Base-by-base conservation (phyloP, 2,888 invertebrate genomes). In the Escarpia spicata region DNA sequence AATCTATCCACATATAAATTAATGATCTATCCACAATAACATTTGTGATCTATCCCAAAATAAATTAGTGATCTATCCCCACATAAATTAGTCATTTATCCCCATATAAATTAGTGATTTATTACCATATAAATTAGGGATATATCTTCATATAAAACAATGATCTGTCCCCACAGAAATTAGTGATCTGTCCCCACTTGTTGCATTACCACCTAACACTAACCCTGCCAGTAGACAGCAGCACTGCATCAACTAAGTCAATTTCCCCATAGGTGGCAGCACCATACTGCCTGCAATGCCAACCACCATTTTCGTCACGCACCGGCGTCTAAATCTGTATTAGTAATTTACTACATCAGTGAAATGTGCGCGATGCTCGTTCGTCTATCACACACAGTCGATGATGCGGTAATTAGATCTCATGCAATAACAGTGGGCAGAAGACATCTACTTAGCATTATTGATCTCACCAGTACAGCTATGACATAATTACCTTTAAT, bases 311-410 rank as follows among this genome's bases (percentile, higher is more conserved):
- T 52, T 12, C 12, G 6, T 26, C 26, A 2, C 4, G 2, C 0
- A 26, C 75, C 26, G n/a, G 19, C 75, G 26, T 75, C 26, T 15
- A 75, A 75, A 75, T 75, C 26, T 26, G 75, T 75, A 26, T 19
- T n/a, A 75, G 75, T 75, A 75, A 75, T 75, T 75, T 75, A 75
- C 75, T n/a, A 75, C 75, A 75, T n/a, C n/a, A n/a, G 75, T 75
- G 75, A 75, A 26, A 75, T 26, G 75, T 19, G 19, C n/a, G 26
- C 19, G 75, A 26, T 19, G 75, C 26, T 4, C 26, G n/a, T 26
- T 26, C 26, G n/a, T 75, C 75, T 26, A 26, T 75, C n/a, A 26
- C 2, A 26, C 2, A 75, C 75, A 26, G 75, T n/a, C 19, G 75
- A 75, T 75, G 75, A 75, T 4, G 26, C 19, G 3, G 26, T 75